Percentiles rank a stretch among this genome's conserved stretches.
phyloP scores from a whole-genome alignment of 1,140 invertebrate genomes.

The Drosophila hydei region DNA sequence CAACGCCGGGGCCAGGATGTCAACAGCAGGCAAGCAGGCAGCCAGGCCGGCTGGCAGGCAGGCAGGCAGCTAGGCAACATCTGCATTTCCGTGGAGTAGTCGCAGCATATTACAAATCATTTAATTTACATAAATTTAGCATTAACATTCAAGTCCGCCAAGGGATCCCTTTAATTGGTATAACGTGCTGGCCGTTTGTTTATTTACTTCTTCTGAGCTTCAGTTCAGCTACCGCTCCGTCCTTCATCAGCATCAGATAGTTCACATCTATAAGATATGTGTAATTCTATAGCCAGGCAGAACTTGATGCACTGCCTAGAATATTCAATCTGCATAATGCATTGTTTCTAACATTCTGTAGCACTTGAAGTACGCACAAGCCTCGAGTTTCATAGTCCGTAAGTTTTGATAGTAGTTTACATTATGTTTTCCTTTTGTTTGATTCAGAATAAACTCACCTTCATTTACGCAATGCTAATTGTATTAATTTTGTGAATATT shows the following conservation, averaged over 20 bases:
- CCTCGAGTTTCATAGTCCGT: background rate
- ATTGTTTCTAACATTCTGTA: background rate
- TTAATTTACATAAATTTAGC: conserved; percentile 58
- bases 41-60: conserved; percentile 1
- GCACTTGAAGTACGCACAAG: background rate
- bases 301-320: background rate
- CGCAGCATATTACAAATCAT: conserved; percentile 56
- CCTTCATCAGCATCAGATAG: background rate
- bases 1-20: background rate
- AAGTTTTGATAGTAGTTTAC: background rate
- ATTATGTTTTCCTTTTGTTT: background rate
- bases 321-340: background rate
- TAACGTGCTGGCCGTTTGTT: conserved; percentile 42
- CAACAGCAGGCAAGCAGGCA: conserved; percentile 1
- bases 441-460: background rate
- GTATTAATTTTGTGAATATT: conserved; percentile 22
- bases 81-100: conserved; percentile 41
- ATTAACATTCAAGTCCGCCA: conserved; percentile 41
- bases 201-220: conserved; percentile 31
- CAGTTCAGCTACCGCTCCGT: background rate
- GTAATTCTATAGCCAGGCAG: background rate
- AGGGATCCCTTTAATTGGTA: conserved; percentile 41
- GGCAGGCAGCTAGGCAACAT: conserved; percentile 29
- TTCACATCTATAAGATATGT: conserved; percentile 7
- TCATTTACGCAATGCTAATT: conserved; percentile 10